Conservation (phyloP, 2,888 invertebrate genomes). For the Allygus modestus region DNA sequence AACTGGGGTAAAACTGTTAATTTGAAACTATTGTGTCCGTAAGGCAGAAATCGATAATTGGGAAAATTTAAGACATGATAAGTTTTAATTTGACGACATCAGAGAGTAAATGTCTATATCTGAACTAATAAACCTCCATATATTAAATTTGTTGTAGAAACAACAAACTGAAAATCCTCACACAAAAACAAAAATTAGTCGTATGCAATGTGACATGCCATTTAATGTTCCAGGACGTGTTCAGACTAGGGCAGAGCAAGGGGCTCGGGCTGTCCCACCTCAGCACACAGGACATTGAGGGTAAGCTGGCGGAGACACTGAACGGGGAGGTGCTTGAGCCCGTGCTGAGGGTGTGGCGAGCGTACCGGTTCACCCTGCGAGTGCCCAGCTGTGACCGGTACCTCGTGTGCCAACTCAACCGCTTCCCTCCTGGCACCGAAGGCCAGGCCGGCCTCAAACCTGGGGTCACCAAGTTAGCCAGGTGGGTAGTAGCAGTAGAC, state of each 20-base stretch:
- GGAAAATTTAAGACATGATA: too few relatives aligned
- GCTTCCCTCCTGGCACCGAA: conserved; percentile 77
- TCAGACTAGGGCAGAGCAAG: conserved; percentile 83
- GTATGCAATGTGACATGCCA: too few relatives aligned
- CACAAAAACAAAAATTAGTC: too few relatives aligned
- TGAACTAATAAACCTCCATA: too few relatives aligned
- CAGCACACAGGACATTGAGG: conserved; percentile 85
- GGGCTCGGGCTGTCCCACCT: conserved; percentile 81
- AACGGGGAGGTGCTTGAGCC: conserved; percentile 91
- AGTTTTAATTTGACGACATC: too few relatives aligned
- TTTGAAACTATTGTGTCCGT: too few relatives aligned
- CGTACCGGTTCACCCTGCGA: conserved; percentile 84
- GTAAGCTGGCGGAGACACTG: conserved; percentile 86
- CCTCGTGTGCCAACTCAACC: conserved; percentile 82
- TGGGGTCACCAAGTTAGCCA: conserved; percentile 83
- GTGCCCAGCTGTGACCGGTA: conserved; percentile 80
- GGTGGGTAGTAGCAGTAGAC: conserved; percentile 67
- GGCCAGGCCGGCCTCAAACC: conserved; percentile 83
- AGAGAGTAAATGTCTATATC: too few relatives aligned
- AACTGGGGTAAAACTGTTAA: too few relatives aligned
- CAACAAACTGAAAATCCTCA: too few relatives aligned
- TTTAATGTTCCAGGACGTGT: conserved; percentile 78
- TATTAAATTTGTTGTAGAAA: too few relatives aligned
- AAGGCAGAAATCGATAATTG: too few relatives aligned
- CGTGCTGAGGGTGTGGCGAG: conserved; percentile 88